Percentiles rank a stretch among this genome's conserved stretches.
Evolutionary conservation across 2,797 vertebrate genomes (phyloP).

Genomic region (Notolabrus celidotus): DNA sequence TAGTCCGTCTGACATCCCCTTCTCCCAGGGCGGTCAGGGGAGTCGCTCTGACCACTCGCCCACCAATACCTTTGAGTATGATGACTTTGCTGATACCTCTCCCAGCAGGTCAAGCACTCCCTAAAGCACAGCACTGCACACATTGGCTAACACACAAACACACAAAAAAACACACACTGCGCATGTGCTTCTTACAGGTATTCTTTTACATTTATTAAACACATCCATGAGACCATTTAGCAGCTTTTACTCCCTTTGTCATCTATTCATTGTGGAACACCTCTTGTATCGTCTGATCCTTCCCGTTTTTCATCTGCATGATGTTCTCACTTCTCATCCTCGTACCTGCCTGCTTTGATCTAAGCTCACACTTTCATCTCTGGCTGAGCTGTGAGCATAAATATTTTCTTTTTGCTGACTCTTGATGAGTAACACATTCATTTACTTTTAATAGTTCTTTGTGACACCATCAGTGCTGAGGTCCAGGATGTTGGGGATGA

Average conservation of each 20-base stretch:
- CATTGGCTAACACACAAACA: constrained; percentile 22
- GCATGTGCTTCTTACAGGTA: constrained; percentile 50
- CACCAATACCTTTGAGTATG: constrained; percentile 95
- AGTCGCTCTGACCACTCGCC: constrained; percentile 96
- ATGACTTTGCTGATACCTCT: constrained; percentile 92
- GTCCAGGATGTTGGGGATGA: neutral
- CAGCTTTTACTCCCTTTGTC: constrained; percentile 37
- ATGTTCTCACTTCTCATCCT: constrained; percentile 28
- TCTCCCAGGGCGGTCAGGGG: constrained; percentile 93
- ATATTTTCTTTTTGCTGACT: constrained; percentile 1
- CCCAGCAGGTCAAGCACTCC: constrained; percentile 89
- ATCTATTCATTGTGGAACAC: constrained; percentile 4
- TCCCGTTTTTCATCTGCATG: constrained; percentile 50
- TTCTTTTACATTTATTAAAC: constrained; percentile 2
- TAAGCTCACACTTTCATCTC: constrained; percentile 7
- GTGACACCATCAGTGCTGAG: neutral
- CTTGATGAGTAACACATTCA: neutral
- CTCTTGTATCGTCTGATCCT: constrained; percentile 7
- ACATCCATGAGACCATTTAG: constrained; percentile 22
- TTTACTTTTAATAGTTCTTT: constrained; percentile 38
- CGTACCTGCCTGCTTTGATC: constrained; percentile 27
- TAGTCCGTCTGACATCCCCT: constrained; percentile 98
- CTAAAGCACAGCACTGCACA: constrained; percentile 47
- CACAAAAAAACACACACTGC: constrained; percentile 23
- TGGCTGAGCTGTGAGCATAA: constrained; percentile 3